Base-by-base conservation (phyloP, 2,113 vertebrate species). In the Tautogolabrus adspersus region DNA sequence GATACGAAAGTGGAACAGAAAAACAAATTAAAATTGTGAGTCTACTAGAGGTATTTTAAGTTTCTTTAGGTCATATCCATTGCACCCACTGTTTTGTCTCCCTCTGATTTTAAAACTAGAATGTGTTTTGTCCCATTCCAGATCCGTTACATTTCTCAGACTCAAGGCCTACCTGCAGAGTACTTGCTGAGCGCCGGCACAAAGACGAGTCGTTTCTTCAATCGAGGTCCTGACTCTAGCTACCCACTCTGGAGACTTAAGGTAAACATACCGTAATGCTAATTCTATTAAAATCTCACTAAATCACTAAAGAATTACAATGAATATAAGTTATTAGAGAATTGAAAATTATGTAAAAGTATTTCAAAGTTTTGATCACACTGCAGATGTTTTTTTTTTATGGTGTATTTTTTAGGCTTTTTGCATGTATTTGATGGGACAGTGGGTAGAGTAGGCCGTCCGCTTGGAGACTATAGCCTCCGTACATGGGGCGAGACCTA, bases 61-160 rank as follows among this genome's bases (percentile, higher is more conserved):
- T 34, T 34, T 34, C 0, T 34, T 34, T 34, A 34, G 30, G 30
- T 34, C 30, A 34, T 46, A 8, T 11, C 26, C 3, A 59, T 55
- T n/a, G 15, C 7, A 26, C 8, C 15, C 8, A 15, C 42, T 18
- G 16, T 21, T 68, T 16, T 26, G 19, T 63, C 38, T 77, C 30
- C 30, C 1, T 30, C n/a, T 62, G 30, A 61, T 63, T 61, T 3
- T 16, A 51, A 23, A 40, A 44, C 6, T 9, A 21, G 7, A 19
- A 12, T 54, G 1, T 30, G 30, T 23, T 26, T 23, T 0, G 0
- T 77, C 40, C 40, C 3, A 10, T 91, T 84, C 38, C 90, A 99
- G 98, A 99, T 99, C 78, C 97, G 98, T 65, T 99, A 99, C 52
- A 99, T 99, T 93, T 99, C 98, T 72, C 97, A 99, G 93, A 99